Conservation (phyloP, 2,797 vertebrate genomes). For the Esox lucius region DNA sequence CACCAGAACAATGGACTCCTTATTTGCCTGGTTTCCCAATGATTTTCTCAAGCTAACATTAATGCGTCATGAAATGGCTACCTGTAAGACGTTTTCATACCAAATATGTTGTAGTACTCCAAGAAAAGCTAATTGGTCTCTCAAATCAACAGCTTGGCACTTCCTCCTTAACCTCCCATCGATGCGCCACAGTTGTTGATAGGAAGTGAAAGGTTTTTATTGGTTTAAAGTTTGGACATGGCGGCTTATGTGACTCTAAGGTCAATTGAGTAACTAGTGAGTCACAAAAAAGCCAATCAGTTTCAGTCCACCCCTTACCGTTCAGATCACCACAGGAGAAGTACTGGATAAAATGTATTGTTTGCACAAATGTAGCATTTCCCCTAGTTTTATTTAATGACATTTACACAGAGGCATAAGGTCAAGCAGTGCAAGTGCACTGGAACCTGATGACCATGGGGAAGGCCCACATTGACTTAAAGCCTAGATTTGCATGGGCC, state of each 20-base stretch:
- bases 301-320: neutral
- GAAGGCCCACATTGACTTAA: too few species aligned
- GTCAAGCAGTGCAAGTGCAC: neutral
- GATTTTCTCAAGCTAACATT: neutral
- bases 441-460: too few species aligned
- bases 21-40: neutral
- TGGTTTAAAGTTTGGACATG: neutral
- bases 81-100: neutral
- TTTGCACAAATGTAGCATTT: too few species aligned
- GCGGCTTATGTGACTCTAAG: neutral
- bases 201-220: neutral
- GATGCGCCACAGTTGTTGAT: neutral
- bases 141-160: neutral
- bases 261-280: neutral
- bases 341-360: too few species aligned
- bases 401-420: neutral
- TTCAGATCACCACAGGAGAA: neutral
- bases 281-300: neutral
- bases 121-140: neutral
- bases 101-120: neutral
- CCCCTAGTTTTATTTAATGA: neutral
- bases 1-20: neutral
- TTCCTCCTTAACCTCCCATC: neutral
- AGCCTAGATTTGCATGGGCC: too few species aligned
- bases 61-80: neutral